A percentile compares a stretch with the other conserved stretches of the same genome.
These are phyloP conservation scores for Zele albiditarsus DNA, from an alignment of 2,888 invertebrate species.

Conservation along the genomic window DNA sequence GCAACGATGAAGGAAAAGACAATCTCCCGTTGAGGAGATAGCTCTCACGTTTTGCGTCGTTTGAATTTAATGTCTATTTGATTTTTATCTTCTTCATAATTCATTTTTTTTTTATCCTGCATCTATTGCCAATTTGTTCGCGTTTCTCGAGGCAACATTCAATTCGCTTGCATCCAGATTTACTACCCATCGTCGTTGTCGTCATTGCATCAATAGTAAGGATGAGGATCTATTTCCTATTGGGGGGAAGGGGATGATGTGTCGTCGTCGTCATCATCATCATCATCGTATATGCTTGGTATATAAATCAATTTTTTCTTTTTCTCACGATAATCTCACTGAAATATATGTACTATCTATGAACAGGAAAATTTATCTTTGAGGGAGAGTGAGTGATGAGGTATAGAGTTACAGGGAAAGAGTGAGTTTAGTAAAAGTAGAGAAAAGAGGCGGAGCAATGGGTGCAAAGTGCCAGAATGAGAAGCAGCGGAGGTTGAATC, in stretches of 20 bases:
- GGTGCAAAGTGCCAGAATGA: slow-evolving; percentile 27
- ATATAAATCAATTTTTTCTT: slow-evolving; percentile 27
- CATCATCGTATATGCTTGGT: neutral
- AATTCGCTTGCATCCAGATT: neutral
- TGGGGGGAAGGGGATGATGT: slow-evolving; percentile 47
- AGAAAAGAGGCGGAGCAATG: slow-evolving; percentile 26
- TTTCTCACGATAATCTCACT: slow-evolving; percentile 22
- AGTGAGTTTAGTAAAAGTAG: neutral
- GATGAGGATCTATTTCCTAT: slow-evolving; percentile 71
- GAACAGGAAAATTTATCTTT: slow-evolving; percentile 14
- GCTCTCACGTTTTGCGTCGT: slow-evolving; percentile 48
- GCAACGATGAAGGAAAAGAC: slow-evolving; percentile 62
- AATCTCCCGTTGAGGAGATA: slow-evolving; percentile 73
- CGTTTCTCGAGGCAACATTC: slow-evolving; percentile 44
- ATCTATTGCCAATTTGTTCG: slow-evolving; percentile 43
- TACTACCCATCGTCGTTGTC: neutral
- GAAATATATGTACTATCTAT: slow-evolving; percentile 17
- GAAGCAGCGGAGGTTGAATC: slow-evolving; percentile 54
- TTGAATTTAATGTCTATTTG: slow-evolving; percentile 46
- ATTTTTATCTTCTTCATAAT: slow-evolving; percentile 25
- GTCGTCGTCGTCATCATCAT: slow-evolving; percentile 6
- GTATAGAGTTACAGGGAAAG: slow-evolving; percentile 12
- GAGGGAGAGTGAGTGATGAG: slow-evolving; percentile 10
- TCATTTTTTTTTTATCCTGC: slow-evolving; percentile 38
- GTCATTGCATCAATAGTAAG: slow-evolving; percentile 40